phyloP scores from a whole-genome alignment of 2,888 invertebrate genomes.

The Standfussiana lucernea region DNA sequence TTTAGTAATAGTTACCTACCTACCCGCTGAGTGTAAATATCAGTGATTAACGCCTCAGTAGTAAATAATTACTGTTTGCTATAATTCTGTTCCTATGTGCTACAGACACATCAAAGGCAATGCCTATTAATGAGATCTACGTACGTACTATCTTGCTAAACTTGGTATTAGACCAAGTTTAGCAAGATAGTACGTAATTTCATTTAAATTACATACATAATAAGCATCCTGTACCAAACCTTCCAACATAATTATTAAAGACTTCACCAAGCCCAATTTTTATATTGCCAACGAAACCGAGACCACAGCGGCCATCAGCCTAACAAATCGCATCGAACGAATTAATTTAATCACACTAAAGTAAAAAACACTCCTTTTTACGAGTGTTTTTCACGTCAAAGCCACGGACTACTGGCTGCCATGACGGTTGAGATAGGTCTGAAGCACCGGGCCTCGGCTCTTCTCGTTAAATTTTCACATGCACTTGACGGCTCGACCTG shows the following conservation, averaged over 20 bases:
- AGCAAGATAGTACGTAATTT: constrained; percentile 1
- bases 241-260: background rate
- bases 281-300: background rate
- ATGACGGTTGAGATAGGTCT: constrained; percentile 83
- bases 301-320: background rate
- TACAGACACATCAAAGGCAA: constrained; percentile 11
- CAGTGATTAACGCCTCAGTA: background rate
- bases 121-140: constrained; percentile 15
- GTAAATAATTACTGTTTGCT: constrained; percentile 6
- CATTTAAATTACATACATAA: background rate
- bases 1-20: background rate
- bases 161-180: background rate
- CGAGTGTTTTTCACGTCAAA: constrained; percentile 80
- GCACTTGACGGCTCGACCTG: constrained; percentile 89
- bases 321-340: constrained; percentile 59
- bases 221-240: background rate
- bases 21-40: background rate
- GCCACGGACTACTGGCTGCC: constrained; percentile 74
- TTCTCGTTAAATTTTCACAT: constrained; percentile 90
- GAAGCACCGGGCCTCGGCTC: constrained; percentile 73
- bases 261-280: background rate
- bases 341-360: constrained; percentile 73
- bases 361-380: constrained; percentile 70
- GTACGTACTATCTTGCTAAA: too few species aligned
- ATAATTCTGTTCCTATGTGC: background rate